Conservation (phyloP, 2,888 invertebrate species). For the Eilema sororculum region DNA sequence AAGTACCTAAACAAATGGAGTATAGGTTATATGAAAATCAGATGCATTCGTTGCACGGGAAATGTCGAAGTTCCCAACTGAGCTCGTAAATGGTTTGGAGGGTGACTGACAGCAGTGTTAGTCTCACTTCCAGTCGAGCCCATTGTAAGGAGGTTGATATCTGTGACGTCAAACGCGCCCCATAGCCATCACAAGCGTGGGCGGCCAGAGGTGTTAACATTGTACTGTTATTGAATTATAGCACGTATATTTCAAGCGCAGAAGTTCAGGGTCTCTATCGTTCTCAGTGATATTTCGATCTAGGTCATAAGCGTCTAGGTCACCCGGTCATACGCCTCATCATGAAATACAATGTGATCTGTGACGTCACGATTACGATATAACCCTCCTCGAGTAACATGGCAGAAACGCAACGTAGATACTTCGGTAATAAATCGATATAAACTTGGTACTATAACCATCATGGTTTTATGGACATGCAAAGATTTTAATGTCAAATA, state of each 20-base stretch:
- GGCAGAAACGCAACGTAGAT: neutral
- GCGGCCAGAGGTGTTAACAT: conserved; percentile 4
- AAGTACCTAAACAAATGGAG: no score
- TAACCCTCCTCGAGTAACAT: neutral
- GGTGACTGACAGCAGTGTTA: neutral
- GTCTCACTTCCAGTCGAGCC: neutral
- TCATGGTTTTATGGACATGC: no score
- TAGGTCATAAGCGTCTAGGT: neutral
- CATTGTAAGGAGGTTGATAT: neutral
- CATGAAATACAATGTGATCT: neutral
- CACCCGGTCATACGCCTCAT: neutral
- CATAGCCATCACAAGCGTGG: neutral
- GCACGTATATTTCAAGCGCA: neutral
- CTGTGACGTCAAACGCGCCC: neutral
- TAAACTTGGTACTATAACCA: no score
- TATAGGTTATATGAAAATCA: neutral
- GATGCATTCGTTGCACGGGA: neutral
- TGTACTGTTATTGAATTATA: conserved; percentile 1
- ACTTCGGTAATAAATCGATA: no score
- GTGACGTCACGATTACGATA: neutral
- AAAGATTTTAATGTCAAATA: no score
- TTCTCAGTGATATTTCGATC: neutral
- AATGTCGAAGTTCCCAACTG: neutral
- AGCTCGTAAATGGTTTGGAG: neutral
- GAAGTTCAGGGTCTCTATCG: conserved; percentile 2